A percentile compares a stretch with the other conserved stretches of the same genome.
Conservation (phyloP, 2,113 vertebrate species). For the Psittacus erithacus region DNA sequence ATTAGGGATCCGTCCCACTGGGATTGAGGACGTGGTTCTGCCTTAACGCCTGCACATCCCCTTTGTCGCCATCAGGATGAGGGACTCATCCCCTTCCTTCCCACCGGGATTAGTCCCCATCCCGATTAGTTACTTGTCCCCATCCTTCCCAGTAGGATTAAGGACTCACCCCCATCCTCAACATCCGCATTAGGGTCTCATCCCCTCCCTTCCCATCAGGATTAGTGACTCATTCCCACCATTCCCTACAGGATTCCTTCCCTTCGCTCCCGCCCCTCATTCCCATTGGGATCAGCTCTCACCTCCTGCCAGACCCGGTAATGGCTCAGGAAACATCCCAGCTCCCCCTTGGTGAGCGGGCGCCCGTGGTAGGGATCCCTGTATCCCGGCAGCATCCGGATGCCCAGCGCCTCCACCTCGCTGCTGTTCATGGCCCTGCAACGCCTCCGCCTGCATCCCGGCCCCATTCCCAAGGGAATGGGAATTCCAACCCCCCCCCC, state of each 20-base stretch:
- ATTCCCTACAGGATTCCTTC: neutral
- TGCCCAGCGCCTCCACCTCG: constrained; percentile 83
- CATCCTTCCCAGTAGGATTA: too few relatives aligned
- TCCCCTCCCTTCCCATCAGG: neutral
- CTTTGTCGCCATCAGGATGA: neutral
- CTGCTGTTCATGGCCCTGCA: constrained; percentile 87
- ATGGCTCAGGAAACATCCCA: constrained; percentile 94
- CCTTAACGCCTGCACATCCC: neutral
- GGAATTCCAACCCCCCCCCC: too few relatives aligned
- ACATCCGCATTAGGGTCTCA: too few relatives aligned
- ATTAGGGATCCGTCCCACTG: neutral
- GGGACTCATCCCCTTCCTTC: neutral
- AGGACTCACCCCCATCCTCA: neutral
- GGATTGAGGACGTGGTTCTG: neutral
- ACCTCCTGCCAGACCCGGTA: constrained; percentile 92
- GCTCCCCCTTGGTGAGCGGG: constrained; percentile 89
- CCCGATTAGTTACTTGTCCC: too few relatives aligned
- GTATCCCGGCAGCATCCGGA: constrained; percentile 92
- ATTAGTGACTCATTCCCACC: too few relatives aligned
- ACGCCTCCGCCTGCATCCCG: neutral
- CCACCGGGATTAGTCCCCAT: neutral
- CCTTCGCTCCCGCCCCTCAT: neutral
- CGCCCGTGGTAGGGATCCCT: constrained; percentile 90
- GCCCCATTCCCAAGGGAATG: neutral
- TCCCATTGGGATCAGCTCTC: neutral